Conservation (phyloP, 2,797 vertebrate species). For the Peromyscus eremicus region DNA sequence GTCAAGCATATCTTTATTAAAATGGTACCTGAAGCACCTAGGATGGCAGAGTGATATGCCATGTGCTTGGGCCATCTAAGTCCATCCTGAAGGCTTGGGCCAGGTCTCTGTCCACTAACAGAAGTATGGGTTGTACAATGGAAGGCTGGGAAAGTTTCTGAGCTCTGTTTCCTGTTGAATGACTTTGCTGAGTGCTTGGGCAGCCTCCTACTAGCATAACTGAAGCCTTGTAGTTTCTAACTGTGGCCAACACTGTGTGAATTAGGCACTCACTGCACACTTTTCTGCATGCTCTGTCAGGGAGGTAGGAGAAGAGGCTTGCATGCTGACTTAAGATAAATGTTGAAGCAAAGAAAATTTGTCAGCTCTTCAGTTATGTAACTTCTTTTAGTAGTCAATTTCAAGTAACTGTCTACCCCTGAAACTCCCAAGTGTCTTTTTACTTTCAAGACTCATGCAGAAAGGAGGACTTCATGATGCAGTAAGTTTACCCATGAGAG, state of each 20-base stretch:
- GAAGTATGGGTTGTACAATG: neutral
- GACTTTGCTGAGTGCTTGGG: neutral
- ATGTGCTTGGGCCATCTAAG: neutral
- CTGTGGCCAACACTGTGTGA: neutral
- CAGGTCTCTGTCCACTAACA: neutral
- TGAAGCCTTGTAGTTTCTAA: neutral
- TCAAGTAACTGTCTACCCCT: neutral
- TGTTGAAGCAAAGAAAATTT: neutral
- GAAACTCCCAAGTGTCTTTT: constrained; percentile 27
- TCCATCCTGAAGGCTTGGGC: neutral
- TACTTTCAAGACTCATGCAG: neutral
- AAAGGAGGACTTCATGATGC: neutral
- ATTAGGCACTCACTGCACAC: neutral
- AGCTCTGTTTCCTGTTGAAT: neutral
- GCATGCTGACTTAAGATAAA: neutral
- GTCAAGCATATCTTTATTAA: neutral
- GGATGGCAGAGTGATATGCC: neutral
- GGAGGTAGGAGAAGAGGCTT: neutral
- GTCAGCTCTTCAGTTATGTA: neutral
- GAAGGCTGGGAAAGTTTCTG: neutral
- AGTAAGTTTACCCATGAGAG: constrained; percentile 18
- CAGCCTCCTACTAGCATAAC: neutral
- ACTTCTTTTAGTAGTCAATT: neutral
- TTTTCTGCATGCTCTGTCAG: neutral
- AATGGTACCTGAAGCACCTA: neutral